A percentile compares a stretch with the other conserved stretches of the same genome.
These are phyloP conservation scores for Dromius quadrimaculatus DNA, from an alignment of 2,888 invertebrate species.

Conservation along the genomic window DNA sequence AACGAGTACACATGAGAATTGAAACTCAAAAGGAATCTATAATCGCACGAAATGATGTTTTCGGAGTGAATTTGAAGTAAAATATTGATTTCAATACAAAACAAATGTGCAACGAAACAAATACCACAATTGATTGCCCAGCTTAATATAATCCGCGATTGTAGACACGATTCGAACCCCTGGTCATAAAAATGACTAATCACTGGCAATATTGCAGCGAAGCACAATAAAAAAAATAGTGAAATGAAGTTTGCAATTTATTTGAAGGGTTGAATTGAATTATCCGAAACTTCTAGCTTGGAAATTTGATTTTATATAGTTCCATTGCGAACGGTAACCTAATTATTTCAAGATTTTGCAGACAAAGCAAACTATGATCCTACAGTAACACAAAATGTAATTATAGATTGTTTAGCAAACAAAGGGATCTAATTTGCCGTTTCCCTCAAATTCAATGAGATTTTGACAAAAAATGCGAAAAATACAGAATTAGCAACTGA, in stretches of 20 bases:
- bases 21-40: too few relatives aligned
- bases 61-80: not conserved
- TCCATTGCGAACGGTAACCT: not conserved
- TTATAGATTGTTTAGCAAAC: not conserved
- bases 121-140: slow-evolving; percentile 24
- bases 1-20: too few relatives aligned
- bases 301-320: not conserved
- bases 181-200: slow-evolving; percentile 44
- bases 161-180: slow-evolving; percentile 35
- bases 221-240: too few relatives aligned
- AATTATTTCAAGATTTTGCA: not conserved
- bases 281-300: not conserved
- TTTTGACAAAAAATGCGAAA: too few relatives aligned
- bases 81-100: slow-evolving; percentile 1
- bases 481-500: too few relatives aligned
- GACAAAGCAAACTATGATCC: slow-evolving; percentile 1
- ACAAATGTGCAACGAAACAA: slow-evolving; percentile 22
- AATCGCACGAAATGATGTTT: too few relatives aligned
- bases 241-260: slow-evolving; percentile 8
- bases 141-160: slow-evolving; percentile 30
- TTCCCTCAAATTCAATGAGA: too few relatives aligned
- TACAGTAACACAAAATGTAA: not conserved
- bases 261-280: slow-evolving; percentile 3
- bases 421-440: not conserved
- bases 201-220: slow-evolving; percentile 6